Evolutionary conservation across 2,888 invertebrate species (phyloP), one percentile per base, ranked within the genome.

Genomic region (Alentia gelatinosa): DNA sequence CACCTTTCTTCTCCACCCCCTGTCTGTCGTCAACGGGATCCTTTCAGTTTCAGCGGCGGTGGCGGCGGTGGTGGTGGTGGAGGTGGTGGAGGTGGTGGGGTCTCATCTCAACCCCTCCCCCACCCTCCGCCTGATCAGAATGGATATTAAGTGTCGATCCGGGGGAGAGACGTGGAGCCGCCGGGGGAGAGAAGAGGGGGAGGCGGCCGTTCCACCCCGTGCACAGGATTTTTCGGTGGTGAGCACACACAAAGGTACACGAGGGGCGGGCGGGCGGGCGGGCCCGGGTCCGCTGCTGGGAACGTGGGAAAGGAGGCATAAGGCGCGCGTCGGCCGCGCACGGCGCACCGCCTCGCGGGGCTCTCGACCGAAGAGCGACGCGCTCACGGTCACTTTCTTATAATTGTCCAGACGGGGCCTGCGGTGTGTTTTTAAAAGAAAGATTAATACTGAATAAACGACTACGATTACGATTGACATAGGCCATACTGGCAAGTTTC

Each of bases 81-180:
- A n/a, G n/a, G n/a, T n/a, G n/a, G n/a, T n/a, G n/a, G n/a, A n/a
- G n/a, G 47, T 47, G 7, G 7, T 47, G 47, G 47, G 47, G 7
- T 47, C 47, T 12, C 47, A 47, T 7, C 19, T 19, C 47, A 47
- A 47, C 19, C 26, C 26, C n/a, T 9, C 4, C 63, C 1, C 12
- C 30, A 26, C 68, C 5, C 68, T 30, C 26, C 0, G 63, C n/a
- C 63, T 63, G 63, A 63, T 63, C 63, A 30, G 68, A 30, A 26
- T 68, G 26, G 5, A 68, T 68, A 68, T 68, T 68, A 68, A 68
- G n/a, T 68, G n/a, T 68, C n/a, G 68, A 68, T 68, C 68, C 68
- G 4, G 68, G 68, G 68, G 30, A 30, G 68, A 30, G 68, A 3
- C n/a, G 68, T 3, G 5, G 68, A 68, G 26, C 3, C 23, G 68